Conservation (phyloP, 2,888 invertebrate species). For the Eristalis pertinax region DNA sequence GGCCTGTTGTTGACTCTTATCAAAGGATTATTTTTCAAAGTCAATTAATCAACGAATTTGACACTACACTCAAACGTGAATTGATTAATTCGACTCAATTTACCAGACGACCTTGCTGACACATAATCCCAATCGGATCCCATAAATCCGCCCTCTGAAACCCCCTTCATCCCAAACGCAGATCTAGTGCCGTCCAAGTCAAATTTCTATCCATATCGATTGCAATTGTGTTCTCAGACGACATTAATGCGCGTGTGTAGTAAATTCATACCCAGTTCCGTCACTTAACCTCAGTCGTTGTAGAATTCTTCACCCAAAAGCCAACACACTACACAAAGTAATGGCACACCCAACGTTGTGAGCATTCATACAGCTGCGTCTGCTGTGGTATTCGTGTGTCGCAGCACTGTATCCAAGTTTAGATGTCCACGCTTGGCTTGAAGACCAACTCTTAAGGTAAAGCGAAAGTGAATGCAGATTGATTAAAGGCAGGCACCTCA, state of each 20-base stretch:
- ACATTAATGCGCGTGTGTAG: background rate
- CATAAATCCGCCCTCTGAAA: no score
- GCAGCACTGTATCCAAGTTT: background rate
- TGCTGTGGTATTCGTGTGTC: background rate
- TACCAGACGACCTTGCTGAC: slow-evolving; percentile 10
- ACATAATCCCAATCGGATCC: no score
- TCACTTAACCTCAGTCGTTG: background rate
- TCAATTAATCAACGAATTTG: slow-evolving; percentile 16
- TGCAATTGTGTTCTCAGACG: background rate
- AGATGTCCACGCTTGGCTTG: background rate
- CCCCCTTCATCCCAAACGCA: background rate
- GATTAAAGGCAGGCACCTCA: slow-evolving; percentile 36
- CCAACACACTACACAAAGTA: background rate
- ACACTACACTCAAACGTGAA: background rate
- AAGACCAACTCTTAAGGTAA: background rate
- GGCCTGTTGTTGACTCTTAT: no score
- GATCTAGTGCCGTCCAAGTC: background rate
- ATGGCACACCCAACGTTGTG: slow-evolving; percentile 4
- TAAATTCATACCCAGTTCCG: background rate
- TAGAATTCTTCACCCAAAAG: background rate
- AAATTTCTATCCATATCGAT: background rate
- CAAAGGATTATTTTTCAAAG: slow-evolving; percentile 9
- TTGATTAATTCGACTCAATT: background rate
- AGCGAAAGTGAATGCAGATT: slow-evolving; percentile 53
- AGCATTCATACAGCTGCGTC: background rate